Evolutionary conservation across 2,113 vertebrate genomes (phyloP).

Genomic region (Pangasianodon hypophthalmus): DNA sequence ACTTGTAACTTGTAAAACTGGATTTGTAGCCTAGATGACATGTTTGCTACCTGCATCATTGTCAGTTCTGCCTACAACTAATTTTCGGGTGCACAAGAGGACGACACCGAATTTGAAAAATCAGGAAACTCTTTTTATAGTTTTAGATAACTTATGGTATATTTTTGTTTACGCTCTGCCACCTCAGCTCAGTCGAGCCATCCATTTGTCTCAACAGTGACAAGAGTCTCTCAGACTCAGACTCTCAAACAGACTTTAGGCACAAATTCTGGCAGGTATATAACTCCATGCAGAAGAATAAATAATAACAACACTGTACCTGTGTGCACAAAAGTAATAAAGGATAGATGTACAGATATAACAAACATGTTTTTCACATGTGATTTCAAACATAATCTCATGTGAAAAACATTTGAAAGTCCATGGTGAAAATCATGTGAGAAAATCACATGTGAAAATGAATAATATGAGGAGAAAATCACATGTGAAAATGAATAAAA

Average conservation of each 20-base stretch:
- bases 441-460: neutral
- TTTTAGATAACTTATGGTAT: neutral
- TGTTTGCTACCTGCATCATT: neutral
- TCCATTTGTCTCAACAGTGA: neutral
- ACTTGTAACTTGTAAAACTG: conserved; percentile 14
- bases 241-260: neutral
- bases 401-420: neutral
- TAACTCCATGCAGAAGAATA: too few species aligned
- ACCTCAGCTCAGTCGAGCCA: neutral
- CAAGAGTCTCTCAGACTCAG: neutral
- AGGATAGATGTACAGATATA: neutral
- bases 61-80: neutral
- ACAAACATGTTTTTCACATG: too few species aligned
- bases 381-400: too few species aligned
- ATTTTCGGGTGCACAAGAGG: neutral
- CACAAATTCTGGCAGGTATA: neutral
- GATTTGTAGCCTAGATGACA: neutral
- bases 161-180: neutral
- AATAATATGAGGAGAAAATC: neutral
- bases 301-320: neutral
- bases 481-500: neutral
- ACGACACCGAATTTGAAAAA: neutral
- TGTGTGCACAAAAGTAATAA: neutral
- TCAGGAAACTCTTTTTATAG: neutral
- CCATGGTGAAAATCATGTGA: neutral